Evolutionary conservation across 2,888 invertebrate genomes (phyloP), one percentile per base, ranked within the genome.

Genomic region (Orchesella flavescens): DNA sequence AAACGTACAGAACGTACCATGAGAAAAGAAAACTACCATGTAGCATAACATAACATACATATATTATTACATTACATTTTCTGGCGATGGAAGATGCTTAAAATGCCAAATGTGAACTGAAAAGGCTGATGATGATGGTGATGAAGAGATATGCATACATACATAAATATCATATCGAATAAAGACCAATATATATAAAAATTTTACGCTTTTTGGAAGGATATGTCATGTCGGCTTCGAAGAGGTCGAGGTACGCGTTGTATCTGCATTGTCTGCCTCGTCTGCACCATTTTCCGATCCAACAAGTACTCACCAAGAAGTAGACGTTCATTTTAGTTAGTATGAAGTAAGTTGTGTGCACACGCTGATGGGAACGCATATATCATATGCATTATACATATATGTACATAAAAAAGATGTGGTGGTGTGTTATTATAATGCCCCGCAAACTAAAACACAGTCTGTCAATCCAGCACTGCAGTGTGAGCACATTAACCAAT

Each of bases 71-170:
- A 34, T 34, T 49, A 7, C 61, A 9, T 61, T 21, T 61, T 24
- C 23, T 43, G 49, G 12, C 49, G 49, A 49, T 49, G n/a, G n/a
- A 69, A 69, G 68, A 77, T 69, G 77, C 44, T 17, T 59, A 69
- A 69, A 77, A 77, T 77, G 69, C 69, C 77, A 77, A 76, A 76
- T 76, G 76, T 76, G 76, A 76, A 77, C 69, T 69, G 69, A 77
- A 74, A 73, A 13, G 46, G 46, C n/a, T 46, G 75, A 76, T 21
- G 44, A 61, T 23, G 61, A 57, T 46, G 75, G 68, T 21, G 44
- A 61, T 23, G 61, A 57, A n/a, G 57, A 34, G 34, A 34, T 7
- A 34, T 34, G 34, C 34, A 57, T 57, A 57, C 19, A 57, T 19
- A 19, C 57, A 10, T 57, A 57, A 19, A n/a, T 53, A n/a, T 13